These are phyloP conservation scores for Taxidea taxus DNA, from an alignment of 2,113 vertebrate species.

Conservation along the genomic window DNA sequence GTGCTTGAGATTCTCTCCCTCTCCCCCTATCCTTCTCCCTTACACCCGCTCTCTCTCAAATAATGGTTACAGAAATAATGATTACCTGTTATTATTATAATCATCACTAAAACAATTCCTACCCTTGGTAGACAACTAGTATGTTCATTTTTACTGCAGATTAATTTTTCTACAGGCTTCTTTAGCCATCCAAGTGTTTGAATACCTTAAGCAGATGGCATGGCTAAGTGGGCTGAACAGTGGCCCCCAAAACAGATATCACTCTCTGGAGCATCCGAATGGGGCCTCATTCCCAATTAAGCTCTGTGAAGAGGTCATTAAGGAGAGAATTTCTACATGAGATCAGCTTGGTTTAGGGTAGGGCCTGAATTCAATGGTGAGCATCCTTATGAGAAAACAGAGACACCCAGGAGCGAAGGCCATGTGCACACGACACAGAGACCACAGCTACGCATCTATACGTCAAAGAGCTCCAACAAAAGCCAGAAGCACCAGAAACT, in stretches of 20 bases:
- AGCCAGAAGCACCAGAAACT: neutral
- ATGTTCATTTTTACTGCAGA: neutral
- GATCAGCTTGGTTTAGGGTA: neutral
- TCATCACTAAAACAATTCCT: neutral
- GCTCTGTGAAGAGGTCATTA: neutral
- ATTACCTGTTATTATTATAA: neutral
- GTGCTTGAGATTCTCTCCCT: neutral
- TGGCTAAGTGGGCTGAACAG: neutral
- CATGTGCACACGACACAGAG: neutral
- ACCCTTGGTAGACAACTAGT: neutral
- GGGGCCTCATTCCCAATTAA: neutral
- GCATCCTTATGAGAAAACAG: neutral
- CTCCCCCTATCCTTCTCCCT: neutral
- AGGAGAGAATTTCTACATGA: neutral
- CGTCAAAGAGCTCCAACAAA: neutral
- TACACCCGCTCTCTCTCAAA: neutral
- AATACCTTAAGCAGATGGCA: neutral
- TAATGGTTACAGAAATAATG: neutral
- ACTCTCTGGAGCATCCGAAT: neutral
- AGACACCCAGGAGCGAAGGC: neutral
- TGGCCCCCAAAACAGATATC: neutral
- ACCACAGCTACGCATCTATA: rapidly evolving
- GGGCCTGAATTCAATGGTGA: neutral
- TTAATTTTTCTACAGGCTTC: neutral
- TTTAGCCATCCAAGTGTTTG: neutral